phyloP scores from a whole-genome alignment of 2,888 invertebrate genomes.

The Acanthopleura granulata region DNA sequence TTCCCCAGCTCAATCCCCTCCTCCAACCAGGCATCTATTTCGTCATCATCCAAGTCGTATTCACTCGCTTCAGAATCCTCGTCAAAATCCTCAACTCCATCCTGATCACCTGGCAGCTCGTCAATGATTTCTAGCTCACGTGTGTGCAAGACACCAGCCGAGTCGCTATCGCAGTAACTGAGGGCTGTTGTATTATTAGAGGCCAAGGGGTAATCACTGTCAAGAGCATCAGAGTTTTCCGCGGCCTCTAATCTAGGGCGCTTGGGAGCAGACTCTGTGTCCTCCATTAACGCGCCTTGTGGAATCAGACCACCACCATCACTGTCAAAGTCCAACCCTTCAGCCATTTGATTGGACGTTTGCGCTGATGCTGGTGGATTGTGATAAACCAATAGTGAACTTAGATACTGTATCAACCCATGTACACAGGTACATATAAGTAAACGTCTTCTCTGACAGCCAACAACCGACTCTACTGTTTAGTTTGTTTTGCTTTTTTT shows the following conservation, averaged over 20 bases:
- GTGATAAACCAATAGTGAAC: no score
- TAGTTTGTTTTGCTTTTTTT: no score
- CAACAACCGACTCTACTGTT: no score
- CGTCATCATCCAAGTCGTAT: conserved; percentile 29
- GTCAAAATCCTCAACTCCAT: conserved; percentile 6
- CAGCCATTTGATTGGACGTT: conserved; percentile 48
- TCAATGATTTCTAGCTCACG: conserved; percentile 33
- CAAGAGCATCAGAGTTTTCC: background rate
- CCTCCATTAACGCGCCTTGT: background rate
- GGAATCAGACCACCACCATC: conserved; percentile 41
- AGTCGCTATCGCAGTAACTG: background rate
- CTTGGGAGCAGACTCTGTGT: background rate
- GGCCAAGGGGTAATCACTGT: background rate
- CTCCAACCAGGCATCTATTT: conserved; percentile 39
- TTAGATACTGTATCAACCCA: no score
- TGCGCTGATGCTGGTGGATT: conserved; percentile 47
- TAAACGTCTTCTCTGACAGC: no score
- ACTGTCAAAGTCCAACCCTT: conserved; percentile 52
- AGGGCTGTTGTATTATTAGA: background rate
- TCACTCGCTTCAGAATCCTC: conserved; percentile 21
- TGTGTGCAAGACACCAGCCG: background rate
- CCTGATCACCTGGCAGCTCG: conserved; percentile 27
- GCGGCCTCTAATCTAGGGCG: background rate
- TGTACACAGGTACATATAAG: no score
- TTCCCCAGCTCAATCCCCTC: conserved; percentile 25